These are phyloP conservation scores for Fulmarus glacialis DNA, from an alignment of 2,113 vertebrate genomes.

Conservation along the genomic window DNA sequence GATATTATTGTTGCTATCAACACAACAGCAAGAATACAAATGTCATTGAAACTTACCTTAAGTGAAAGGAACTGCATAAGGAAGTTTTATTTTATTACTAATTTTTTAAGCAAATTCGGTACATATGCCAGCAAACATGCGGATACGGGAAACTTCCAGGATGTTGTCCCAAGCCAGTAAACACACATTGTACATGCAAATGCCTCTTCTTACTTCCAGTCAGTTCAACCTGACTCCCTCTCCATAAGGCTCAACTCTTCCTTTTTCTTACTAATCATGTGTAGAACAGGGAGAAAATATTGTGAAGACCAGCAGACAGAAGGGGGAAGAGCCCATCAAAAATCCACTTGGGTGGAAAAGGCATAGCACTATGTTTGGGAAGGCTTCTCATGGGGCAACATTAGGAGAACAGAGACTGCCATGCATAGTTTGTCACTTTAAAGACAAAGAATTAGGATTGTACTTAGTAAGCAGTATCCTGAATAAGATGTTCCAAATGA, in stretches of 20 bases:
- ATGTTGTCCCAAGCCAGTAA: background rate
- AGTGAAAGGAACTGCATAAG: background rate
- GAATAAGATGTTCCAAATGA: background rate
- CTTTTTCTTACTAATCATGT: background rate
- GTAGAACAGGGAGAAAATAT: background rate
- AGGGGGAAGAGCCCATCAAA: background rate
- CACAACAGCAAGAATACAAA: background rate
- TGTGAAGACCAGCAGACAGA: background rate
- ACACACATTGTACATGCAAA: background rate
- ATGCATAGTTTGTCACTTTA: background rate
- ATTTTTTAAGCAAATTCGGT: background rate
- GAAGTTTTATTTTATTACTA: background rate
- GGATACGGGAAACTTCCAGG: background rate
- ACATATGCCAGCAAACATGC: background rate
- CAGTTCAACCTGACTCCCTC: background rate
- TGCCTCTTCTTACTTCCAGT: background rate
- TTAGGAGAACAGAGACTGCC: background rate
- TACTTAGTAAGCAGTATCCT: background rate
- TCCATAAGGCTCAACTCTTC: background rate
- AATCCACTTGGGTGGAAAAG: background rate
- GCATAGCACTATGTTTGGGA: background rate
- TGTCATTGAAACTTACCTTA: background rate
- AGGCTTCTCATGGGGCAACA: fast-evolving
- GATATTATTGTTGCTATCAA: background rate
- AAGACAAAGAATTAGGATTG: background rate